A percentile compares a stretch with the other conserved stretches of the same genome.
Conservation (phyloP, 2,888 invertebrate genomes). For the Drosophila affinis region DNA sequence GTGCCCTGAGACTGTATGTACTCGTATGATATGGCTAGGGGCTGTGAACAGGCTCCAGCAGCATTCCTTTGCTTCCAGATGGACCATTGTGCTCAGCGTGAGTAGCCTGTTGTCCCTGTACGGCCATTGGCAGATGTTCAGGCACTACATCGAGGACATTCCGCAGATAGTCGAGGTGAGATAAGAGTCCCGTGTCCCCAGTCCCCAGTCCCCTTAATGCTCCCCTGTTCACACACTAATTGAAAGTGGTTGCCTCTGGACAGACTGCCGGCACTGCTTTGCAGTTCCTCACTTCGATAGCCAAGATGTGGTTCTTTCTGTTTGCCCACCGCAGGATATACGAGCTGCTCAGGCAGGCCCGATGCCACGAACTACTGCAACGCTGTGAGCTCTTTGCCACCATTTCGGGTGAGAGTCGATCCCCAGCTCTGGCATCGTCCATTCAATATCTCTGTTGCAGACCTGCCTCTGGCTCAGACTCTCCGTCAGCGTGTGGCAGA, state of each 20-base stretch:
- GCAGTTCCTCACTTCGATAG: conserved; percentile 57
- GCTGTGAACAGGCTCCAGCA: not conserved
- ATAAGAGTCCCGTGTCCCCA: too few relatives aligned
- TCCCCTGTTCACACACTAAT: not conserved
- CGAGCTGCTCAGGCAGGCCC: conserved; percentile 54
- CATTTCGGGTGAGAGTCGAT: conserved; percentile 37
- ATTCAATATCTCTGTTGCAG: too few relatives aligned
- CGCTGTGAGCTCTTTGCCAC: conserved; percentile 67
- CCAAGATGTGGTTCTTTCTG: conserved; percentile 70
- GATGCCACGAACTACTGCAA: conserved; percentile 64
- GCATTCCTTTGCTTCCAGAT: conserved; percentile 33
- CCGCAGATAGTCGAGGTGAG: conserved; percentile 69
- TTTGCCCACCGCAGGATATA: conserved; percentile 63
- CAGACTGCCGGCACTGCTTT: conserved; percentile 65
- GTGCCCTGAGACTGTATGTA: conserved; percentile 58
- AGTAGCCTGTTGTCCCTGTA: conserved; percentile 60
- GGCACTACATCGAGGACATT: conserved; percentile 57
- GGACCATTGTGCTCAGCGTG: conserved; percentile 61
- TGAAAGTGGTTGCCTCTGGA: not conserved
- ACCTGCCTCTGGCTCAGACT: conserved; percentile 52
- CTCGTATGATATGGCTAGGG: too few relatives aligned
- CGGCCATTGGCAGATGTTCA: conserved; percentile 63
- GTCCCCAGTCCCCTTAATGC: too few relatives aligned
- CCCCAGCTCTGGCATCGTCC: too few relatives aligned
- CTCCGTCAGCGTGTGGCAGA: conserved; percentile 58